Conservation (phyloP, 1,140 invertebrate genomes). For the Drosophila eugracilis region DNA sequence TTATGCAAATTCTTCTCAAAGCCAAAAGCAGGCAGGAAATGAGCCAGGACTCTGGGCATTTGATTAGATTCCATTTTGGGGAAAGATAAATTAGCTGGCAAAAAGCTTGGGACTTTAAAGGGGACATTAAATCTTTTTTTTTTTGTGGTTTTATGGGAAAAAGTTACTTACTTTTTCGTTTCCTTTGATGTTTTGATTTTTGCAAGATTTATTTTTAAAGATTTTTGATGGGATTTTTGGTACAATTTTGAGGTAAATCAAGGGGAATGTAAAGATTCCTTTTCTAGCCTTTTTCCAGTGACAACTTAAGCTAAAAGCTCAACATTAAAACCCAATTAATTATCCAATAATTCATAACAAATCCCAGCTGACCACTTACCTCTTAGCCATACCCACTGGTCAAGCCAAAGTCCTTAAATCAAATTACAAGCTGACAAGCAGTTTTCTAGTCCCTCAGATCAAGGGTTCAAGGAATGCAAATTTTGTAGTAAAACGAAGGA, state of each 20-base stretch:
- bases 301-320: too few species aligned
- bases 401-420: constrained; percentile 59
- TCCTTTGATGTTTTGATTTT: neutral
- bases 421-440: constrained; percentile 69
- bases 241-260: too few species aligned
- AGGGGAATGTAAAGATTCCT: too few species aligned
- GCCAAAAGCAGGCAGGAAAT: constrained; percentile 6
- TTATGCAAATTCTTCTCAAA: constrained; percentile 65
- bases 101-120: constrained; percentile 27
- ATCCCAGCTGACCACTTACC: constrained; percentile 4
- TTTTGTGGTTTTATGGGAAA: neutral
- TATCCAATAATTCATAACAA: neutral
- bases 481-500: too few species aligned
- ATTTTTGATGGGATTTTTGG: neutral
- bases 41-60: constrained; percentile 1
- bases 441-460: constrained; percentile 43
- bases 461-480: constrained; percentile 62
- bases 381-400: constrained; percentile 11
- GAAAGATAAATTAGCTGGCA: constrained; percentile 24
- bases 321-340: neutral
- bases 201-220: neutral
- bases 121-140: constrained; percentile 3
- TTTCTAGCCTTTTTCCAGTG: too few species aligned
- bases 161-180: neutral
- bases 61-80: constrained; percentile 40